Conservation (phyloP, 2,113 vertebrate species). For the Alouatta palliata region DNA sequence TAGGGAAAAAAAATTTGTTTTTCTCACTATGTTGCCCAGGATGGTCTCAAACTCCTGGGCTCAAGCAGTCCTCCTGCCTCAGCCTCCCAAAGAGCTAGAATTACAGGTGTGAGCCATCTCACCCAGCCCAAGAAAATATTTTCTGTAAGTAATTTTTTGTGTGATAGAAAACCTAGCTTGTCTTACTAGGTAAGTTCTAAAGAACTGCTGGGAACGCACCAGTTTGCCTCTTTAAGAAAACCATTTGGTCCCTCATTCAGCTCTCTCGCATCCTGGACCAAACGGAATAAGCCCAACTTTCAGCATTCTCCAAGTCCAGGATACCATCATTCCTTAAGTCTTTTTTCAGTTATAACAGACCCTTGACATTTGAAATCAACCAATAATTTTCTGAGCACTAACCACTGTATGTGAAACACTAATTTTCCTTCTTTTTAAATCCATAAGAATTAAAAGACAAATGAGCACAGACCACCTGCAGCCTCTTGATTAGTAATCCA, state of each 20-base stretch:
- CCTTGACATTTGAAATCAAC: background rate
- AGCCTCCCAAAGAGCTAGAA: too few species aligned
- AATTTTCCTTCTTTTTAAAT: constrained; percentile 32
- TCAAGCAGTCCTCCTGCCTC: too few species aligned
- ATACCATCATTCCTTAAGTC: background rate
- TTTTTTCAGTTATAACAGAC: background rate
- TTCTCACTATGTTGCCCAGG: too few species aligned
- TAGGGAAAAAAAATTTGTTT: too few species aligned
- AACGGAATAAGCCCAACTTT: background rate
- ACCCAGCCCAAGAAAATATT: too few species aligned
- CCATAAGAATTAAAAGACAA: background rate
- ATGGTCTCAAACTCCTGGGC: too few species aligned
- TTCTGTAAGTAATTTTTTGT: background rate
- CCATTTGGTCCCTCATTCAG: background rate
- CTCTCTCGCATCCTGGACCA: background rate
- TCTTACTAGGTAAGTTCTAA: background rate
- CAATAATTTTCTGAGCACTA: background rate
- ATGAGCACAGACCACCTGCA: background rate
- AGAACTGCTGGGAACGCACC: background rate
- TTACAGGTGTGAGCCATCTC: too few species aligned
- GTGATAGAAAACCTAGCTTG: background rate
- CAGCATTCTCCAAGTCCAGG: background rate
- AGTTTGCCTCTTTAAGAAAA: background rate
- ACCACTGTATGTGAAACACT: background rate
- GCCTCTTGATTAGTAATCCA: background rate